Percentiles rank a stretch among this genome's conserved stretches.
Conservation (phyloP, 2,888 invertebrate species). For the Meta bourneti region DNA sequence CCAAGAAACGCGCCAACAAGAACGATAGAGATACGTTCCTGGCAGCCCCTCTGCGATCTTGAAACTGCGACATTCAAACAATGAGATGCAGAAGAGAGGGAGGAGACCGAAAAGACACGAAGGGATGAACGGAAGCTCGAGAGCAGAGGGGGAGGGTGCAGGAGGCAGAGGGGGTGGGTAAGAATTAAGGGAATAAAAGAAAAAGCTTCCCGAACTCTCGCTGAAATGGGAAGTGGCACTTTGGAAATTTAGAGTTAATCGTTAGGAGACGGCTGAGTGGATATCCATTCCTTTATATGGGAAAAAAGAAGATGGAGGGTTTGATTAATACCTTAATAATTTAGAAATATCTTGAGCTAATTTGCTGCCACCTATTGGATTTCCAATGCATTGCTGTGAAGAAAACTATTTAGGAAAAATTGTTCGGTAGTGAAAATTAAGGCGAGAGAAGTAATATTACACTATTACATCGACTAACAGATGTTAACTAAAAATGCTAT, state of each 20-base stretch:
- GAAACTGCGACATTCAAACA: conserved; percentile 71
- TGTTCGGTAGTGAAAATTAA: too few relatives aligned
- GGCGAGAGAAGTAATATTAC: too few relatives aligned
- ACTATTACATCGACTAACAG: too few relatives aligned
- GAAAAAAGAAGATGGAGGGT: too few relatives aligned
- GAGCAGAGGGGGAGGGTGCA: conserved; percentile 35
- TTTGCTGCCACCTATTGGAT: too few relatives aligned
- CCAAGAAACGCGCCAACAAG: conserved; percentile 13
- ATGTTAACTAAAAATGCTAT: too few relatives aligned
- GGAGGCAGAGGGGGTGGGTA: neutral
- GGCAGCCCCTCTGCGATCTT: conserved; percentile 25
- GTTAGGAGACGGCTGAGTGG: conserved; percentile 30
- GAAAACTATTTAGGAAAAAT: too few relatives aligned
- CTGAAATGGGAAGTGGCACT: conserved; percentile 5
- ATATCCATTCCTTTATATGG: neutral
- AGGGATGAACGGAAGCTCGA: conserved; percentile 58
- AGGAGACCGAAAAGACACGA: conserved; percentile 69
- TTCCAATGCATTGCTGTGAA: too few relatives aligned
- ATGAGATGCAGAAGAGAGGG: conserved; percentile 68
- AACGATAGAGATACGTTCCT: neutral
- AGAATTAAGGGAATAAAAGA: conserved; percentile 43
- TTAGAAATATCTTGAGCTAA: too few relatives aligned
- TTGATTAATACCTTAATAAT: conserved; percentile 62
- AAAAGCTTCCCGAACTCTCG: conserved; percentile 24
- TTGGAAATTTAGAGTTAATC: conserved; percentile 40